These are phyloP conservation scores for Himantopus leucocephalus DNA, from an alignment of 2,113 vertebrate species.

Conservation along the genomic window DNA sequence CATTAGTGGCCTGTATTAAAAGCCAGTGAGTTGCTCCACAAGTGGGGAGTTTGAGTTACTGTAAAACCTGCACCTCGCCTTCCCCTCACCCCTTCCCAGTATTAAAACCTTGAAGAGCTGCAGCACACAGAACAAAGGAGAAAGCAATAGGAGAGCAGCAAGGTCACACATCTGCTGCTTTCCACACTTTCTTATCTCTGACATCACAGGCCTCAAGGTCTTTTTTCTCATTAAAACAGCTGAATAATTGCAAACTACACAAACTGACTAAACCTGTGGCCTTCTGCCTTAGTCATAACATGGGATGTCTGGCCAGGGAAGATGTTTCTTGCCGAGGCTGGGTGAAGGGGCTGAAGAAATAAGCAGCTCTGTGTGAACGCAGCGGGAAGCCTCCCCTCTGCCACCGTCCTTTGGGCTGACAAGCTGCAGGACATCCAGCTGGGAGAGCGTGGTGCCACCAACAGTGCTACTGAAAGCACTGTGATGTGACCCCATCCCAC, in stretches of 20 bases:
- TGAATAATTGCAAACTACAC: constrained; percentile 83
- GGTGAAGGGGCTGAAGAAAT: background rate
- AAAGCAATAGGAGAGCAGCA: constrained; percentile 62
- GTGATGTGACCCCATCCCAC: background rate
- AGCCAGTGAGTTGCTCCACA: background rate
- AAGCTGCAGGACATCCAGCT: background rate
- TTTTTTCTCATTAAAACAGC: constrained; percentile 81
- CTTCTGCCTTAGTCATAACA: constrained; percentile 92
- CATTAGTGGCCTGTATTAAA: background rate
- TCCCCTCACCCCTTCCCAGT: constrained; percentile 24
- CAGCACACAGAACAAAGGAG: constrained; percentile 56
- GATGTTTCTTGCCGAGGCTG: background rate
- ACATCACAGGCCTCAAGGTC: constrained; percentile 79
- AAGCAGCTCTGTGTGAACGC: background rate
- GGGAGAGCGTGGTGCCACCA: rapidly evolving
- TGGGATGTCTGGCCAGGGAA: constrained; percentile 17
- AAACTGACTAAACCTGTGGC: constrained; percentile 78
- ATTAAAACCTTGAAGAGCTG: constrained; percentile 70
- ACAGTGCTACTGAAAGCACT: background rate
- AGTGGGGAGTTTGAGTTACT: background rate
- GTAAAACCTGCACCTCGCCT: background rate
- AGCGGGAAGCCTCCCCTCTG: background rate
- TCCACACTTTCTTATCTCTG: constrained; percentile 81
- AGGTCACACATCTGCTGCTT: constrained; percentile 74
- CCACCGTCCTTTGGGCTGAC: background rate